Evolutionary conservation across 2,797 vertebrate species (phyloP).

Genomic region (Macropus fuliginosus): DNA sequence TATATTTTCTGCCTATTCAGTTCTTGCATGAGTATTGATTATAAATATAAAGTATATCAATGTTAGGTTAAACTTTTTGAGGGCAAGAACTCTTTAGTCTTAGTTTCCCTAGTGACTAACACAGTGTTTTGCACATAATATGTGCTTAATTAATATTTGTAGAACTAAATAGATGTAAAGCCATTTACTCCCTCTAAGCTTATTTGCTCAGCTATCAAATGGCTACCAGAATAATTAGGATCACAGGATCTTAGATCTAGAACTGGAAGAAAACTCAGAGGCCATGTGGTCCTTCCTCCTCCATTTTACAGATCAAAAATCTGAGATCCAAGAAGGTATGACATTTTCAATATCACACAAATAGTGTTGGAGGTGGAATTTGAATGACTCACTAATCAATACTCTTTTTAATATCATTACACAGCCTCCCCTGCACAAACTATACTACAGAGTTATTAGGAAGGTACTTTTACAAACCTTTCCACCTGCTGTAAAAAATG

Average conservation of each 20-base stretch:
- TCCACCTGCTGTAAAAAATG: not conserved
- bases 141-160: not conserved
- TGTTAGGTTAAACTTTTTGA: not conserved
- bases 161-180: not conserved
- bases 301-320: not conserved
- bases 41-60: constrained; percentile 5
- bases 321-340: not conserved
- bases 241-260: not conserved
- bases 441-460: not conserved
- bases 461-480: not conserved
- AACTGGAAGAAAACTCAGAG: not conserved
- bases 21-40: not conserved
- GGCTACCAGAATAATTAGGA: not conserved
- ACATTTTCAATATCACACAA: not conserved
- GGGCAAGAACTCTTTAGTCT: not conserved
- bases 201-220: not conserved
- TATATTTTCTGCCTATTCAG: not conserved
- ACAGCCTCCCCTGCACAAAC: not conserved
- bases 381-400: not conserved
- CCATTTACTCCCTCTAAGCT: not conserved
- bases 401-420: not conserved
- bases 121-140: not conserved
- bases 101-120: not conserved
- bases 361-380: not conserved
- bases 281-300: not conserved